Conservation (phyloP, 37 sponge, comb jelly and placozoan species). For the Cliona cf. orientalis region DNA sequence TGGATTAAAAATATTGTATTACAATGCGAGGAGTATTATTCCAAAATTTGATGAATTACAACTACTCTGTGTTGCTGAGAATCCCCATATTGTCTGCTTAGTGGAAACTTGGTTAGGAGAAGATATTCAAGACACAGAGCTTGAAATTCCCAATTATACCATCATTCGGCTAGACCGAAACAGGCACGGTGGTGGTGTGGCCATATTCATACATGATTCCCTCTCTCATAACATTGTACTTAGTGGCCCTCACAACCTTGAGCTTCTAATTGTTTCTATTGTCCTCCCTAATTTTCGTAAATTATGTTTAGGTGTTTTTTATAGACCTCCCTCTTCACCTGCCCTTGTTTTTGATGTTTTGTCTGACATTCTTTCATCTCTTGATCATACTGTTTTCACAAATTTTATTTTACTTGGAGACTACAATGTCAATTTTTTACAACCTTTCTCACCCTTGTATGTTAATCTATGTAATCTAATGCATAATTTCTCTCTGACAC, state of each 20-base stretch:
- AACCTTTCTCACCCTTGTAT: background rate
- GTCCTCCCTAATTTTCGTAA: background rate
- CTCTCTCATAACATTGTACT: background rate
- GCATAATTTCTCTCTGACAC: constrained; percentile 1
- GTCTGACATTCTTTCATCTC: background rate
- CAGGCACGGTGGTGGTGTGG: constrained; percentile 24
- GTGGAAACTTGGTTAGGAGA: constrained; percentile 19
- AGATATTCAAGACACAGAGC: constrained; percentile 9
- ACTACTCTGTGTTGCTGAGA: constrained; percentile 5
- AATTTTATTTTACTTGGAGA: constrained; percentile 25
- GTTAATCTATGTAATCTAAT: background rate
- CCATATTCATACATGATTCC: background rate
- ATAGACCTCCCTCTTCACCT: constrained; percentile 26
- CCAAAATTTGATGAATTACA: constrained; percentile 26
- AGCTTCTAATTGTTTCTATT: background rate
- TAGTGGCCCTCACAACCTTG: background rate
- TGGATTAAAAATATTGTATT: constrained; percentile 15
- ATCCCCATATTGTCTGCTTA: constrained; percentile 11
- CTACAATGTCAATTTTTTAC: constrained; percentile 1
- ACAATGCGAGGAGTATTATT: constrained; percentile 8
- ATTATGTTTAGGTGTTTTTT: constrained; percentile 18
- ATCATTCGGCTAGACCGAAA: constrained; percentile 20
- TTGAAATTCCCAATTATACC: background rate
- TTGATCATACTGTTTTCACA: background rate
- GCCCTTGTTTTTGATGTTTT: constrained; percentile 14